Base-by-base conservation (phyloP, 37 sponge, comb jelly and placozoan species). In the Theonella swinhoei region DNA sequence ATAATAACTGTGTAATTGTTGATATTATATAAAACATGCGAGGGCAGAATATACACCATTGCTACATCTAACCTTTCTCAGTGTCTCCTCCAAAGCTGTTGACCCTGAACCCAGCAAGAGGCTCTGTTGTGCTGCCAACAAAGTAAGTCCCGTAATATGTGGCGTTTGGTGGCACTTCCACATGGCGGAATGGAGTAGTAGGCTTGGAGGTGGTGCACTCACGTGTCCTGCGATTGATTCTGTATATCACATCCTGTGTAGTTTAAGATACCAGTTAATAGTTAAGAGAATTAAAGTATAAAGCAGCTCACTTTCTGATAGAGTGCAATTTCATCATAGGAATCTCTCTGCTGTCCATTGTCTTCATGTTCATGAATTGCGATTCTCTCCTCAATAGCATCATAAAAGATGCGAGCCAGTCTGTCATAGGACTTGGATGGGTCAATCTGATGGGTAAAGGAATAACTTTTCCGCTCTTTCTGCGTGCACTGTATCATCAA, bases 141-240 rank as follows among this genome's bases (percentile, higher is more conserved):
- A 80, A 87, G 47, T 3, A 8, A 0, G 28, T 35, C 0, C 81
- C 88, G 2, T 29, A 35, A 59, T 35, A 81, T 20, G 70, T 82
- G 69, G 83, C 88, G 0, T 36, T 62, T 25, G 72, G 64, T 9
- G 82, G 83, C 19, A 88, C 82, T 9, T 30, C 82, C 37, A 76
- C 7, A 34, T 66, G 59, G 22, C 74, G 67, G 71, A 81, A 88
- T 62, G 79, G 79, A 66, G 80, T 68, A 8, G 28, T 64, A 3
- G 78, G 79, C 33, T n/a, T 25, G 43, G 39, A 54, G 29, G 25
- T 68, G n/a, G 26, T 68, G 70, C 86, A 85, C 62, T 66, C 28
- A 19, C 63, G 35, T 8, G 78, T 79, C 22, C 70, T 20, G 4
- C 47, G 11, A 38, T 85, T 78, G 42, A 75, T 23, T 33, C 76